Evolutionary conservation across 2,797 vertebrate genomes (phyloP), one percentile per base, ranked within the genome.

Genomic region (Onychomys torridus): DNA sequence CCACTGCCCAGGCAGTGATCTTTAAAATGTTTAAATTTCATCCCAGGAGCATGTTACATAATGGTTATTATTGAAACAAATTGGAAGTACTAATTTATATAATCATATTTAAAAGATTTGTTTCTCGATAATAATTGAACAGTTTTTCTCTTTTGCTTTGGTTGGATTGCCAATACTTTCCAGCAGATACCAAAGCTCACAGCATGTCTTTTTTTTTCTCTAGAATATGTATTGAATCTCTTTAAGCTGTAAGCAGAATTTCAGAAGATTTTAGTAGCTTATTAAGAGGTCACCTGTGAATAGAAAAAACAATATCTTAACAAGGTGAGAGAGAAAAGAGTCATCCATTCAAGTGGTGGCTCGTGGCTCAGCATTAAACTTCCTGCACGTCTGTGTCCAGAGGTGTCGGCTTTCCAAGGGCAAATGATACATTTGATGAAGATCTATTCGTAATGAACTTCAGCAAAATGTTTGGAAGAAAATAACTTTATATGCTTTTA

Each of bases 391-490:
- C 88, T 95, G 40, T 73, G 37, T 87, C 75, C 37, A 73, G 55
- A 46, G 65, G n/a, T 95, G 95, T 89, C 34, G 46, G 57, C 21
- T 96, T 96, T 93, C 84, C 21, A 2, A n/a, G 25, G 73, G 94
- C 83, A 90, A 85, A 73, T 59, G 59, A 49, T 88, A 37, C 14
- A 85, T 69, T 84, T 95, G 78, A 79, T 93, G 9, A 40, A 67
- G 73, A 76, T 40, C 7, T 63, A 29, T 79, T 67, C 91, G 89
- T 90, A 92, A 92, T 61, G 95, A 96, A 94, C 27, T 95, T 69
- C 86, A 32, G 7, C 69, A 94, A 93, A 97, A 93, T 93, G n/a
- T 52, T 85, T 97, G n/a, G 37, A 93, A 67, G 27, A 73, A 93
- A 96, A 92, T 82, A 84, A 86, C 10, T 57, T 65, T 95, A 49